Evolutionary conservation across 2,113 vertebrate genomes (phyloP).

Genomic region (Chionodraco myersi): DNA sequence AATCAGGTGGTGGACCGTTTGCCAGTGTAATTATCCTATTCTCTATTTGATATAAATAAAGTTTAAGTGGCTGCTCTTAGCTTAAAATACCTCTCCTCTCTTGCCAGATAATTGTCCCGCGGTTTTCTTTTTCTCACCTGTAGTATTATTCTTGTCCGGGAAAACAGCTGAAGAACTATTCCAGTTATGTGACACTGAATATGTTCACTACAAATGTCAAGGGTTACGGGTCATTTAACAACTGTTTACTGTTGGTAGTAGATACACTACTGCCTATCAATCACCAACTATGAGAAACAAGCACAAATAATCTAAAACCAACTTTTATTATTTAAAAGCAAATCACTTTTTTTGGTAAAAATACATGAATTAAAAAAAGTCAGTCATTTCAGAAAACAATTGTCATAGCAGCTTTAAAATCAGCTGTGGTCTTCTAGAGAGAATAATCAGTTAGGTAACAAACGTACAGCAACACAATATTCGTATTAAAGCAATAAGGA

Average conservation of each 20-base stretch:
- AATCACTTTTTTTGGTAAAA: neutral
- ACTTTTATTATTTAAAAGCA: neutral
- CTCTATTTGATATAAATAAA: too few species aligned
- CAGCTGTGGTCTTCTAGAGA: too few species aligned
- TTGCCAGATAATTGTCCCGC: neutral
- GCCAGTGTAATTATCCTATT: too few species aligned
- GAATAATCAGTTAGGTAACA: too few species aligned
- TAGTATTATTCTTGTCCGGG: neutral
- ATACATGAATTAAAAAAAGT: neutral
- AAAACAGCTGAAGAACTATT: conserved; percentile 10
- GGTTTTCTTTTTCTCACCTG: neutral
- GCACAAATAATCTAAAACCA: neutral
- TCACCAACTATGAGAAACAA: neutral
- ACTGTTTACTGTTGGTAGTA: neutral
- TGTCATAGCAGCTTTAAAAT: too few species aligned
- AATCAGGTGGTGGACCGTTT: too few species aligned
- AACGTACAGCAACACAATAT: too few species aligned
- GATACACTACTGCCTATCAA: neutral
- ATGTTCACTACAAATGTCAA: neutral
- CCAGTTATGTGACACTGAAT: neutral
- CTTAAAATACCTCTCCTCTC: neutral
- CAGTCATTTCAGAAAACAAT: too few species aligned
- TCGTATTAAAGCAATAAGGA: too few species aligned
- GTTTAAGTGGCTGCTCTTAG: neutral
- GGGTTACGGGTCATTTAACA: neutral